These are phyloP conservation scores for Protophormia terraenovae DNA, from an alignment of 2,888 invertebrate species.

Conservation along the genomic window DNA sequence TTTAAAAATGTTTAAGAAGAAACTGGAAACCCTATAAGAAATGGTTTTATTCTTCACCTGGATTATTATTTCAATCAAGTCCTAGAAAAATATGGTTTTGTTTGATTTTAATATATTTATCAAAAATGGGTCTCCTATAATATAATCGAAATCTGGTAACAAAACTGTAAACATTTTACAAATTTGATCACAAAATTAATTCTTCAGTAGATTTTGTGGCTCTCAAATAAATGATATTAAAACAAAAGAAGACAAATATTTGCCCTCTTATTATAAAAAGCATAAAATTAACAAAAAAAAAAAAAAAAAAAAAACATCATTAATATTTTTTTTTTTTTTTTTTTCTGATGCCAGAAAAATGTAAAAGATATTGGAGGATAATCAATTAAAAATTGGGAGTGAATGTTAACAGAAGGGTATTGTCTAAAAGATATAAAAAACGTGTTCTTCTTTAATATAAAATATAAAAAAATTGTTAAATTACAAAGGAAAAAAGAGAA, in stretches of 20 bases:
- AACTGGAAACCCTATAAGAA: no score
- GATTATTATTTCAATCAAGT: no score
- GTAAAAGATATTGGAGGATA: conserved; percentile 32
- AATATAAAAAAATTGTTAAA: no score
- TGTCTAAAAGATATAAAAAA: neutral
- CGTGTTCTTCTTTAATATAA: conserved; percentile 42
- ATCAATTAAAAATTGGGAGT: conserved; percentile 65
- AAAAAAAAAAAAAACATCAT: conserved; percentile 20
- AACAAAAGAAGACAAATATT: conserved; percentile 35
- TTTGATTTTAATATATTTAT: no score
- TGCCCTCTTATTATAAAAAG: conserved; percentile 23
- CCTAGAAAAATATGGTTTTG: no score
- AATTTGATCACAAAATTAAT: neutral
- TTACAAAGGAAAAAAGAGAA: neutral
- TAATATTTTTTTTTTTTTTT: conserved; percentile 24
- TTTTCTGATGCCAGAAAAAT: neutral
- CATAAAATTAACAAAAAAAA: conserved; percentile 39
- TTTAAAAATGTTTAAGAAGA: no score
- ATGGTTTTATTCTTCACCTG: no score
- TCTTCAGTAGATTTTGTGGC: neutral
- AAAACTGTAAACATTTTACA: neutral
- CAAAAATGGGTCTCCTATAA: no score
- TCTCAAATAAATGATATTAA: neutral
- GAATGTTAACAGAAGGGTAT: conserved; percentile 35
- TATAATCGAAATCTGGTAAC: no score